Percentiles rank a stretch among this genome's conserved stretches.
Conservation (phyloP, 1,140 invertebrate genomes). For the Arion vulgaris region DNA sequence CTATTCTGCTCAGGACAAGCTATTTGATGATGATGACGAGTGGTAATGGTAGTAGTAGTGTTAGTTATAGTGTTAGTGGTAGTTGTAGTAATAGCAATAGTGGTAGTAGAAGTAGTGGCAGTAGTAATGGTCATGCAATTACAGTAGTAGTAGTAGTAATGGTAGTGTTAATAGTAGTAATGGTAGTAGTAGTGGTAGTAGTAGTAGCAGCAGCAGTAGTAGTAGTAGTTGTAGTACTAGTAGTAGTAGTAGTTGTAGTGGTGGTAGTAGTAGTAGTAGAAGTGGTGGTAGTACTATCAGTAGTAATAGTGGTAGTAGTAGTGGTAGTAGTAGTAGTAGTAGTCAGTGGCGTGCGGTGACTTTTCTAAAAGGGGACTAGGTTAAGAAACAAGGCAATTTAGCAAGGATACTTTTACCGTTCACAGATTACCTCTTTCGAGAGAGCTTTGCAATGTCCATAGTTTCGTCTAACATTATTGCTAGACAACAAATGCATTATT, state of each 20-base stretch:
- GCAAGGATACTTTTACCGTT: too few species aligned
- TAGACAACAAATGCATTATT: too few species aligned
- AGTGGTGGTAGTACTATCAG: not conserved
- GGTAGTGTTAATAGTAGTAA: not conserved
- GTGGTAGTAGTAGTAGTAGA: not conserved
- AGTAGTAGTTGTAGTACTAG: not conserved
- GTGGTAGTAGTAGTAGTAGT: not conserved
- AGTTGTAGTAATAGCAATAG: not conserved
- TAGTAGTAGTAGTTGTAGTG: not conserved
- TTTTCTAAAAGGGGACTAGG: too few species aligned
- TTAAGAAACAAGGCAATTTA: too few species aligned
- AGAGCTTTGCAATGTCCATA: too few species aligned
- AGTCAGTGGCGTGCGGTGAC: too few species aligned
- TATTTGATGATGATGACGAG: too few species aligned
- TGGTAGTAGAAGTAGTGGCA: not conserved
- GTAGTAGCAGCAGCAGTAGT: not conserved
- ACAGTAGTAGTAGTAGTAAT: not conserved
- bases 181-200: not conserved
- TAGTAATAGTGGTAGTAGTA: not conserved
- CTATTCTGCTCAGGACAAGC: too few species aligned
- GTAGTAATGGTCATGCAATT: not conserved
- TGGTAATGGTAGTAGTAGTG: not conserved
- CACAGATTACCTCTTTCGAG: too few species aligned
- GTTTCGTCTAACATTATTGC: too few species aligned
- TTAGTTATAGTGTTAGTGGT: not conserved